These are phyloP conservation scores for Cheilosia grossa DNA, from an alignment of 2,888 invertebrate species.

Conservation along the genomic window DNA sequence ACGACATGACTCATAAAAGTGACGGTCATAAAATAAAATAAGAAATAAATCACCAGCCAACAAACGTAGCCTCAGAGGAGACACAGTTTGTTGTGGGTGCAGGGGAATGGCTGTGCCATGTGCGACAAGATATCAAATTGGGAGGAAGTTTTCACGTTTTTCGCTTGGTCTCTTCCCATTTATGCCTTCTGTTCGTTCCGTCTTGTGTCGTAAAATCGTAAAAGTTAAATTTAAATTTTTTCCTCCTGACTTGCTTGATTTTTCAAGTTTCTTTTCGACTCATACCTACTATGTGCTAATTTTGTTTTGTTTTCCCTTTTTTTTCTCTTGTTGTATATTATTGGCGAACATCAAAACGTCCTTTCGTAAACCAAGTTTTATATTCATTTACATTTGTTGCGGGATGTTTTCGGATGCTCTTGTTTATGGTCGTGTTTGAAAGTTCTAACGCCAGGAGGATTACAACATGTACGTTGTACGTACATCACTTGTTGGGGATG, in stretches of 20 bases:
- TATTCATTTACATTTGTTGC: conserved; percentile 30
- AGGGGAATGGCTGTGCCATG: background rate
- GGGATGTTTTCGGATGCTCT: conserved; percentile 3
- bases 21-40: conserved; percentile 65
- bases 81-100: conserved; percentile 1
- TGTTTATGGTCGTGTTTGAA: conserved; percentile 17
- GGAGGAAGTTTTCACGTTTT: conserved; percentile 24
- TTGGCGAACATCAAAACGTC: conserved; percentile 26
- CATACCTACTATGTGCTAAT: background rate
- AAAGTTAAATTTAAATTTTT: conserved; percentile 54
- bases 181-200: conserved; percentile 43
- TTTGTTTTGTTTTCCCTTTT: background rate
- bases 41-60: conserved; percentile 57
- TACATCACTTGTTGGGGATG: conserved; percentile 37
- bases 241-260: background rate
- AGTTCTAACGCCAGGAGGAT: conserved; percentile 46
- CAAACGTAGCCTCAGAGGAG: background rate
- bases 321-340: conserved; percentile 6
- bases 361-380: conserved; percentile 24
- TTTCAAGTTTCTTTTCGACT: background rate
- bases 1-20: conserved; percentile 64
- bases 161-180: conserved; percentile 18
- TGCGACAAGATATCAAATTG: conserved; percentile 51
- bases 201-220: conserved; percentile 44
- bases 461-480: no score